Evolutionary conservation across 2,888 invertebrate species (phyloP).

Genomic region (Calliscelio sp.): DNA sequence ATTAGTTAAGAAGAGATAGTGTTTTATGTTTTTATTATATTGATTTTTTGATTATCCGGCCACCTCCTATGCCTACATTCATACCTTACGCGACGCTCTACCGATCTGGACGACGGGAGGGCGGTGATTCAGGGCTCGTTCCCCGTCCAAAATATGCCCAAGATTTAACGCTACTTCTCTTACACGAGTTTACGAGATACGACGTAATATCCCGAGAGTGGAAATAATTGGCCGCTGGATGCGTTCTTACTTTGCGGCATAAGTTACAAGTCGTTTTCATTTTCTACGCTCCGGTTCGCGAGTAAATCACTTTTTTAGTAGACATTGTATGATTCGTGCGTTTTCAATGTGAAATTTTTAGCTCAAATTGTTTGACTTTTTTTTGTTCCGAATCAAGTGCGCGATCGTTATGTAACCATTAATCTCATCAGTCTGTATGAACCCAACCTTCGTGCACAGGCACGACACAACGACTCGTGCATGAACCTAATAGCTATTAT

Average conservation of each 20-base stretch:
- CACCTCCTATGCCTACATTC: no score
- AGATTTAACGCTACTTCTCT: conserved; percentile 58
- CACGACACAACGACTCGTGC: conserved; percentile 4
- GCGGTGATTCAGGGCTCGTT: conserved; percentile 46
- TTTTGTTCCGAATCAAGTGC: conserved; percentile 12
- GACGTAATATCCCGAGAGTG: conserved; percentile 46
- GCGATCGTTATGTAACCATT: conserved; percentile 24
- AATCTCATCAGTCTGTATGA: conserved; percentile 11
- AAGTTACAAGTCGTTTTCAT: conserved; percentile 54
- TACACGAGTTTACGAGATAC: conserved; percentile 56
- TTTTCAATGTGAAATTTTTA: conserved; percentile 1
- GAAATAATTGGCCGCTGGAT: conserved; percentile 48
- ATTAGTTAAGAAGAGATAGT: no score
- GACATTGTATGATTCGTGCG: conserved; percentile 15
- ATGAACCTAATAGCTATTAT: conserved; percentile 29
- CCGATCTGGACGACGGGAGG: no score
- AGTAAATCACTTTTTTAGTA: conserved; percentile 56
- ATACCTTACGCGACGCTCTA: no score
- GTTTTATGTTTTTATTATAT: no score
- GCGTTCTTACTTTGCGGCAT: conserved; percentile 24
- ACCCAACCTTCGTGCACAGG: conserved; percentile 17
- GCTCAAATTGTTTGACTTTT: background rate
- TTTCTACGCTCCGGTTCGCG: conserved; percentile 14
- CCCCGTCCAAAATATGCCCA: conserved; percentile 57
- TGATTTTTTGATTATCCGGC: no score